phyloP scores from a whole-genome alignment of 2,113 vertebrate genomes.

The Grammomys dolichurus region DNA sequence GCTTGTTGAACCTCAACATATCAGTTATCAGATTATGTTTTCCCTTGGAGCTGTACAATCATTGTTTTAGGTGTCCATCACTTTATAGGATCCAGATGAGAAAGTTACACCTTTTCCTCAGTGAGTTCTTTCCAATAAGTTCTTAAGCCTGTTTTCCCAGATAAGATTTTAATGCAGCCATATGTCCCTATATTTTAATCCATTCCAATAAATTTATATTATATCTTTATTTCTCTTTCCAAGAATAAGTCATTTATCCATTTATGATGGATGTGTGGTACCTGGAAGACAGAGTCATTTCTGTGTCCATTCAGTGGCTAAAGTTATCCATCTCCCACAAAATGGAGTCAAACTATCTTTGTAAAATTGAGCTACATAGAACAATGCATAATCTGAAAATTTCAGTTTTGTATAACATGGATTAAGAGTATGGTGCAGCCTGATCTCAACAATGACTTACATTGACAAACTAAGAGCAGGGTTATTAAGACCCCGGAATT shows the following conservation, averaged over 20 bases:
- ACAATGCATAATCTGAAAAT: not conserved
- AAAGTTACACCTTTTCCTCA: not conserved
- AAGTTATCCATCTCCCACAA: not conserved
- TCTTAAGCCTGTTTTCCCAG: not conserved
- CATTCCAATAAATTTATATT: not conserved
- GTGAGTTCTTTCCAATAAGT: not conserved
- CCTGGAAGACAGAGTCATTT: not conserved
- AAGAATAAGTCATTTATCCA: not conserved
- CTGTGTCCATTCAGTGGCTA: not conserved
- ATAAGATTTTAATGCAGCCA: not conserved
- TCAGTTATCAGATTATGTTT: not conserved
- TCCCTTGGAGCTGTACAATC: not conserved
- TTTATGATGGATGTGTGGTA: not conserved
- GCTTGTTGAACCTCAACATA: not conserved
- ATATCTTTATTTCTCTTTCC: not conserved
- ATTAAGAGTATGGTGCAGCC: not conserved
- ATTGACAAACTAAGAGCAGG: not conserved
- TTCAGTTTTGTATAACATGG: not conserved
- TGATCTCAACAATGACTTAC: conserved; percentile 18
- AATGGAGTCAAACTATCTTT: not conserved
- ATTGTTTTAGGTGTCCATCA: not conserved
- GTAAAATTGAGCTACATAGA: not conserved
- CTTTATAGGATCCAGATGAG: not conserved
- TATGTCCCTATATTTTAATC: not conserved
- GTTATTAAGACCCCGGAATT: not conserved